Percentiles rank a stretch among this genome's conserved stretches.
These are phyloP conservation scores for Physocephala rufipes DNA, from an alignment of 2,888 invertebrate genomes.

Conservation along the genomic window DNA sequence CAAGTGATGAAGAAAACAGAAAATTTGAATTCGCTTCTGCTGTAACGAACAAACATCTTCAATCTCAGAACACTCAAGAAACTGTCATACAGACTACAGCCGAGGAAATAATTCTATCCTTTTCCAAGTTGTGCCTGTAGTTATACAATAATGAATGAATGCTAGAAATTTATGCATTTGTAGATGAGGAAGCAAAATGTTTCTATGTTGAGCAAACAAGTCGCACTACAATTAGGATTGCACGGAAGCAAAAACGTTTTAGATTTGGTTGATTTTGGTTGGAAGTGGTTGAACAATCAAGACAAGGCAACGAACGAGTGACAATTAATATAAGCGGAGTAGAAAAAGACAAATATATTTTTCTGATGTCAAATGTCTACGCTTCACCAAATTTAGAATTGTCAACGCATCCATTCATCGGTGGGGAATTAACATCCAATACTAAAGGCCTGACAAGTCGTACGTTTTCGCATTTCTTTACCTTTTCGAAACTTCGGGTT, in stretches of 20 bases:
- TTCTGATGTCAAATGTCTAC: slow-evolving; percentile 22
- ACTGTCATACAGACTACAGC: slow-evolving; percentile 13
- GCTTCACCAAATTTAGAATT: slow-evolving; percentile 27
- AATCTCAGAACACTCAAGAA: no score
- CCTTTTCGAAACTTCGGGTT: no score
- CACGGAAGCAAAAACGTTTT: slow-evolving; percentile 20
- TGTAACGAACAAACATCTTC: no score
- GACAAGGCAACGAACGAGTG: slow-evolving; percentile 14
- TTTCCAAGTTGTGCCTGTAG: slow-evolving; percentile 31
- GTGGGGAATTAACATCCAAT: not conserved
- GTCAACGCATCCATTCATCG: slow-evolving; percentile 13
- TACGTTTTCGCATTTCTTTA: no score
- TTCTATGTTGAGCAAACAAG: slow-evolving; percentile 2
- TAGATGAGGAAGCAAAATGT: slow-evolving; percentile 30
- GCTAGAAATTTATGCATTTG: slow-evolving; percentile 19
- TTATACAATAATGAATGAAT: slow-evolving; percentile 8
- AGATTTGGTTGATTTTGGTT: no score
- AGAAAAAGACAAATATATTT: not conserved
- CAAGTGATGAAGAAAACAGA: no score
- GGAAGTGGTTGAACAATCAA: slow-evolving; percentile 28
- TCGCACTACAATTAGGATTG: slow-evolving; percentile 21
- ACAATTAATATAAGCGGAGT: slow-evolving; percentile 11
- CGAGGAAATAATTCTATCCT: not conserved
- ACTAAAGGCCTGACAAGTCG: no score
- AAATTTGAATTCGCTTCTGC: slow-evolving; percentile 18